phyloP scores from a whole-genome alignment of 2,888 invertebrate genomes.

The Escarpia spicata region DNA sequence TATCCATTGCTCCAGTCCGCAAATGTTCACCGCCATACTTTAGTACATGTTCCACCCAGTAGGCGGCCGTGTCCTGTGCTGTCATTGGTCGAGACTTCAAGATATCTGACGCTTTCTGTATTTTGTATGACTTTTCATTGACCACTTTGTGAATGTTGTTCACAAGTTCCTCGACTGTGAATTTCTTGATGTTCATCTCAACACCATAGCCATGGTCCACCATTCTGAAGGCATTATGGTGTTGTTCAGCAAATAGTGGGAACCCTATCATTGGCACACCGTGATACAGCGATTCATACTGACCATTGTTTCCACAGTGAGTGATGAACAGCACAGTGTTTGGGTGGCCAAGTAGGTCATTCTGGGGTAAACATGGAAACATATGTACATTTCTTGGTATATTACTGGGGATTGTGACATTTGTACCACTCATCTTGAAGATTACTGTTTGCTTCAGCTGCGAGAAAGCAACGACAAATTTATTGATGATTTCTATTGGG shows the following conservation, averaged over 20 bases:
- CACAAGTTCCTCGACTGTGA: slow-evolving; percentile 39
- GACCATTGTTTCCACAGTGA: slow-evolving; percentile 31
- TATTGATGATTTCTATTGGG: slow-evolving; percentile 33
- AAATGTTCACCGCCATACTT: slow-evolving; percentile 48
- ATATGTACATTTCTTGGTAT: slow-evolving; percentile 29
- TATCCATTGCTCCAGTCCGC: slow-evolving; percentile 39
- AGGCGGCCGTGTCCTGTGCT: slow-evolving; percentile 43
- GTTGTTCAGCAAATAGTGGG: slow-evolving; percentile 28
- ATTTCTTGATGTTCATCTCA: slow-evolving; percentile 35
- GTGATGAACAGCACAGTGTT: slow-evolving; percentile 32
- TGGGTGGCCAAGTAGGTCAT: slow-evolving; percentile 32
- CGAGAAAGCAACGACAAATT: slow-evolving; percentile 39
- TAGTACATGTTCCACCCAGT: slow-evolving; percentile 50
- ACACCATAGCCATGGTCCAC: slow-evolving; percentile 41
- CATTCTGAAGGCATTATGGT: slow-evolving; percentile 21
- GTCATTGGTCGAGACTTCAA: slow-evolving; percentile 34
- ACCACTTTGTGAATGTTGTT: slow-evolving; percentile 39
- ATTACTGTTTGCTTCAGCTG: slow-evolving; percentile 34
- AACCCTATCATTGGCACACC: slow-evolving; percentile 34
- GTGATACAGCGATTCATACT: slow-evolving; percentile 31
- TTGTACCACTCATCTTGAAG: slow-evolving; percentile 14
- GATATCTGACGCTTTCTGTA: slow-evolving; percentile 39
- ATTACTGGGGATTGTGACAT: not conserved
- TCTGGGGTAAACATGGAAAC: slow-evolving; percentile 32
- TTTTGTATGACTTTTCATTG: slow-evolving; percentile 34